Percentiles rank a stretch among this genome's conserved stretches.
phyloP scores from a whole-genome alignment of 2,113 vertebrate species.

The Tautogolabrus adspersus region DNA sequence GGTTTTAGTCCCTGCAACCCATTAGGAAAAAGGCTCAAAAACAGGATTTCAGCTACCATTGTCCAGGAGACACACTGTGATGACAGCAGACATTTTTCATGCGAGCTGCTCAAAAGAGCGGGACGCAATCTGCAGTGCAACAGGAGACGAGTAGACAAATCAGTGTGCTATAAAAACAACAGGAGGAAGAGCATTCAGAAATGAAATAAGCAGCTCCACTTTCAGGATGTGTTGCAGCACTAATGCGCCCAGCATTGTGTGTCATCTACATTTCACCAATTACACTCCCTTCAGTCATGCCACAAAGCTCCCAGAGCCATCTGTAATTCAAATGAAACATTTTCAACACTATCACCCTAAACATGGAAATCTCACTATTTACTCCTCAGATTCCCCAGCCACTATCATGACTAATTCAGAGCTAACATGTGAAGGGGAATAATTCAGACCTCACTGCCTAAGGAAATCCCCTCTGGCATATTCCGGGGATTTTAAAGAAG shows the following conservation, averaged over 20 bases:
- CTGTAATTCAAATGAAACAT: conserved; percentile 73
- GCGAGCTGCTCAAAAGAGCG: conserved; percentile 62
- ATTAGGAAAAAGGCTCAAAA: conserved; percentile 60
- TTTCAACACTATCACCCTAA: conserved; percentile 55
- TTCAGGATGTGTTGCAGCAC: conserved; percentile 65
- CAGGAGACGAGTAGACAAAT: conserved; percentile 64
- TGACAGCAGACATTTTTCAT: conserved; percentile 75
- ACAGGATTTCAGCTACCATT: conserved; percentile 69
- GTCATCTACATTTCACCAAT: conserved; percentile 72
- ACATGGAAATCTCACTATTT: conserved; percentile 67
- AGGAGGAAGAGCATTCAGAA: conserved; percentile 49
- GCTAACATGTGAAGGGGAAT: conserved; percentile 61
- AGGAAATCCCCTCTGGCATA: conserved; percentile 60
- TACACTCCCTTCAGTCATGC: conserved; percentile 66
- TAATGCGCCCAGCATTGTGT: conserved; percentile 66
- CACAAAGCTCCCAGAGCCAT: conserved; percentile 63
- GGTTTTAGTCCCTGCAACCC: conserved; percentile 66
- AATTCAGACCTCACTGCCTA: conserved; percentile 49
- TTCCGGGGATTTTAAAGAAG: conserved; percentile 48
- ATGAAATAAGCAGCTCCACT: conserved; percentile 63
- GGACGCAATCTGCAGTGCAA: conserved; percentile 67
- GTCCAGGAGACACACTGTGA: conserved; percentile 68
- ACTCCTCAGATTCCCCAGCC: conserved; percentile 54
- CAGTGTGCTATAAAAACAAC: conserved; percentile 61
- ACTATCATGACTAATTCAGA: conserved; percentile 61